phyloP scores from a whole-genome alignment of 2,888 invertebrate genomes.

The Mallateleia sp. region DNA sequence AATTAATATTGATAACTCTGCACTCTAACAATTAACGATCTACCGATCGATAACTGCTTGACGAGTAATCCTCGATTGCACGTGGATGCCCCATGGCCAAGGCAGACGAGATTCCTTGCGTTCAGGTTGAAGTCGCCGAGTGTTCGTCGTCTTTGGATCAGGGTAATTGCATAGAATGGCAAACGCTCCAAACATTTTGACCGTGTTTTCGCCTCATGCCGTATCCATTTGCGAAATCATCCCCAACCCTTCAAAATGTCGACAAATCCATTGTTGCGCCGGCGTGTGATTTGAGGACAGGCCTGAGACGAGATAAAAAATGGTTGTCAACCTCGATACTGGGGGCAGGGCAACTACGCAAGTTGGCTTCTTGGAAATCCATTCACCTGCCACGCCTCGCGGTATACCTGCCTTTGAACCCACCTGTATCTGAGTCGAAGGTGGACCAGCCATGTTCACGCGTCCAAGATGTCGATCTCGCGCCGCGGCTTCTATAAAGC shows the following conservation, averaged over 20 bases:
- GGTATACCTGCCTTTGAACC: conserved; percentile 78
- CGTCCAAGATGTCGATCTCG: conserved; percentile 80
- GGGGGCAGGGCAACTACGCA: conserved; percentile 66
- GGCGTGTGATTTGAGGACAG: conserved; percentile 7
- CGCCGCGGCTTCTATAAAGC: conserved; percentile 65
- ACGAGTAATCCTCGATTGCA: not conserved
- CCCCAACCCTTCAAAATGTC: not conserved
- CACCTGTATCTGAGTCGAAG: conserved; percentile 77
- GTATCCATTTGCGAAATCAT: not conserved
- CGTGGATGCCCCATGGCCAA: conserved; percentile 35
- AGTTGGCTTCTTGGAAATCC: conserved; percentile 82
- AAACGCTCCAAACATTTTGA: conserved; percentile 28
- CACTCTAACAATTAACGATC: no score
- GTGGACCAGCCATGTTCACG: conserved; percentile 81
- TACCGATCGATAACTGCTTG: no score
- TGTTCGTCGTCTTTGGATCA: conserved; percentile 61
- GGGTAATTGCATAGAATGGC: conserved; percentile 51
- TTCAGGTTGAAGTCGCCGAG: conserved; percentile 59
- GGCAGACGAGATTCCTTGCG: conserved; percentile 62
- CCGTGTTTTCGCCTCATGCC: not conserved
- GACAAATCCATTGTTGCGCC: not conserved
- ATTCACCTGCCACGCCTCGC: conserved; percentile 83
- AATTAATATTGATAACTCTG: no score
- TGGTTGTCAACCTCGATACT: conserved; percentile 65
- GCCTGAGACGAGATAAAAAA: conserved; percentile 26